Conservation (phyloP, 1,140 invertebrate genomes). For the Melitaea cinxia region DNA sequence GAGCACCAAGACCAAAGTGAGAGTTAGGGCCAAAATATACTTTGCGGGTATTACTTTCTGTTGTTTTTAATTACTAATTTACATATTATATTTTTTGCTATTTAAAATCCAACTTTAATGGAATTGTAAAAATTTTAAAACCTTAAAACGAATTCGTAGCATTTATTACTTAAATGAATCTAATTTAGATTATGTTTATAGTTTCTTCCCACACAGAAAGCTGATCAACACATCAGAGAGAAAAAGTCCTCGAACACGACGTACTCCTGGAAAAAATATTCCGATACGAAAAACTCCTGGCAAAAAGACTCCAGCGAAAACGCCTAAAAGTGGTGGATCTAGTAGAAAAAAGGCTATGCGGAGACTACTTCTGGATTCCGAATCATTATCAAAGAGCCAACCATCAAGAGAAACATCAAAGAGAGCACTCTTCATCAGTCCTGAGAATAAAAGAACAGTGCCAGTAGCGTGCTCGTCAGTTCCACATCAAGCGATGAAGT, state of each 20-base stretch:
- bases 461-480: slow-evolving; percentile 63
- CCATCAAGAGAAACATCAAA: slow-evolving; percentile 81
- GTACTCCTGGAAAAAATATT: slow-evolving; percentile 73
- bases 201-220: slow-evolving; percentile 79
- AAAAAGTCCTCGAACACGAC: slow-evolving; percentile 72
- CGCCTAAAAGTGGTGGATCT: slow-evolving; percentile 76
- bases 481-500: slow-evolving; percentile 70
- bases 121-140: too few species aligned
- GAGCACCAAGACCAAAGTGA: too few species aligned
- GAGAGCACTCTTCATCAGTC: slow-evolving; percentile 85
- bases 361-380: slow-evolving; percentile 58
- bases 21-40: too few species aligned
- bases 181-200: slow-evolving; percentile 38
- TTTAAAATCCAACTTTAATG: too few species aligned
- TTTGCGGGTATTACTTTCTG: too few species aligned
- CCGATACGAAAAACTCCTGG: slow-evolving; percentile 66
- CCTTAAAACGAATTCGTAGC: too few species aligned
- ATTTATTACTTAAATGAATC: too few species aligned
- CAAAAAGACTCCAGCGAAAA: slow-evolving; percentile 76
- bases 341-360: slow-evolving; percentile 79
- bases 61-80: too few species aligned
- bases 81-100: too few species aligned
- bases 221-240: slow-evolving; percentile 66
- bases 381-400: slow-evolving; percentile 60
- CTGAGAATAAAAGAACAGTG: slow-evolving; percentile 72